Base-by-base conservation (phyloP, 2,113 vertebrate species). In the Isurus oxyrinchus region DNA sequence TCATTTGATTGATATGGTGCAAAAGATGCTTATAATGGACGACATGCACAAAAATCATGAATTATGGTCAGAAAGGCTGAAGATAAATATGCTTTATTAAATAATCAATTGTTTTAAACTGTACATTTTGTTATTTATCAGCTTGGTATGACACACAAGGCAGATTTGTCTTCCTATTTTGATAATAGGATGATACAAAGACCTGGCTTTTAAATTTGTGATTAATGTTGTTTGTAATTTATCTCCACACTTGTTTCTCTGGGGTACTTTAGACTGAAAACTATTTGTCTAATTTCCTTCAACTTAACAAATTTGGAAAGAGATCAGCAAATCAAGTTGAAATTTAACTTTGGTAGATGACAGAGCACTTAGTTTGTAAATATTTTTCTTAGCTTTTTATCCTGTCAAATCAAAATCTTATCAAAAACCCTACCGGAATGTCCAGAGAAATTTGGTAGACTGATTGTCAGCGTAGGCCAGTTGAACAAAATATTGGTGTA, bases 1-100 rank as follows among this genome's bases (percentile, higher is more conserved):
- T 99, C 99, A 99, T 98, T 99, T 99, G 98, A 99, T 99, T 99
- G 99, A 99, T 99, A 99, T 97, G 98, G 98, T 98, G 98, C 99
- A 99, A 99, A 98, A 98, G 99, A 99, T 98, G 98, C 67, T 19
- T 72, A 69, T 95, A 72, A 95, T 95, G 99, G 98, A 98, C 98
- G 99, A 99, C 98, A 98, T 98, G 98, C 98, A 99, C 98, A 98
- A 98, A 99, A 99, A 98, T 98, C 98, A 98, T 99, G 98, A 98
- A 98, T 98, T 98, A 97, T 96, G 98, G 98, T 98, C 97, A 98
- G 98, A 98, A 98, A 98, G 84, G 97, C 98, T 98, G 98, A 98
- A 98, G 98, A 99, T 98, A 98, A 98, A 99, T 98, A 98, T 25
- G 76, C 67, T 95, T 72, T 61, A 55, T 95, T 76, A 72, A 63